A percentile compares a stretch with the other conserved stretches of the same genome.
These are phyloP conservation scores for Leptogaster cylindrica DNA, from an alignment of 2,888 invertebrate genomes.

Conservation along the genomic window DNA sequence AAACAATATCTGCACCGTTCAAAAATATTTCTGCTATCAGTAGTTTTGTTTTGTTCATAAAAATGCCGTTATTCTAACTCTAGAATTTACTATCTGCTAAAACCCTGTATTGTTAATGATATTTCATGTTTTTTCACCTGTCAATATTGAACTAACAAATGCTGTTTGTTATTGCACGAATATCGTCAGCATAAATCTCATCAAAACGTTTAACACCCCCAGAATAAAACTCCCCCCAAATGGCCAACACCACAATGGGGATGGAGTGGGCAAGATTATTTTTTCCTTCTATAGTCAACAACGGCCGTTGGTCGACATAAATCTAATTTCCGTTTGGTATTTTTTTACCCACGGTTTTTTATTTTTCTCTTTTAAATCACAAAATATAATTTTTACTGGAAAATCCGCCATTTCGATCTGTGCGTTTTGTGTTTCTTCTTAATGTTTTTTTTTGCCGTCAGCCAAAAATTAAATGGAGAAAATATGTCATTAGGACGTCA, in stretches of 20 bases:
- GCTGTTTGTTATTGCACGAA: neutral
- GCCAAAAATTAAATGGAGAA: neutral
- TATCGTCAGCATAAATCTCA: neutral
- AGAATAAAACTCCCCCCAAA: neutral
- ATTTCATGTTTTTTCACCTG: too few species aligned
- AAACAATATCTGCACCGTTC: too few species aligned
- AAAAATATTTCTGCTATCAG: too few species aligned
- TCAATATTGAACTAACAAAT: too few species aligned
- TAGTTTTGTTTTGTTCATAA: too few species aligned
- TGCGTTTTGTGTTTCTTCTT: neutral
- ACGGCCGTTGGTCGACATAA: conserved; percentile 41
- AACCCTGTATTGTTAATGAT: too few species aligned
- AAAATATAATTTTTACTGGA: conserved; percentile 4
- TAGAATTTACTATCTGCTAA: too few species aligned
- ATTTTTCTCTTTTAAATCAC: neutral
- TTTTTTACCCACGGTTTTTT: conserved; percentile 30
- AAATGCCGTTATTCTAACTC: too few species aligned
- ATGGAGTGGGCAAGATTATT: neutral
- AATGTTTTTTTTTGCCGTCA: neutral
- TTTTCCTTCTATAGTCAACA: too few species aligned
- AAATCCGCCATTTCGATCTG: conserved; percentile 2
- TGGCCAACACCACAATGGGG: neutral
- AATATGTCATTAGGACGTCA: neutral
- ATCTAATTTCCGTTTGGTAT: conserved; percentile 43
- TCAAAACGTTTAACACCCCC: conserved; percentile 3